A percentile compares a stretch with the other conserved stretches of the same genome.
Evolutionary conservation across 2,113 vertebrate species (phyloP).

Genomic region (Leucopsar rothschildi): DNA sequence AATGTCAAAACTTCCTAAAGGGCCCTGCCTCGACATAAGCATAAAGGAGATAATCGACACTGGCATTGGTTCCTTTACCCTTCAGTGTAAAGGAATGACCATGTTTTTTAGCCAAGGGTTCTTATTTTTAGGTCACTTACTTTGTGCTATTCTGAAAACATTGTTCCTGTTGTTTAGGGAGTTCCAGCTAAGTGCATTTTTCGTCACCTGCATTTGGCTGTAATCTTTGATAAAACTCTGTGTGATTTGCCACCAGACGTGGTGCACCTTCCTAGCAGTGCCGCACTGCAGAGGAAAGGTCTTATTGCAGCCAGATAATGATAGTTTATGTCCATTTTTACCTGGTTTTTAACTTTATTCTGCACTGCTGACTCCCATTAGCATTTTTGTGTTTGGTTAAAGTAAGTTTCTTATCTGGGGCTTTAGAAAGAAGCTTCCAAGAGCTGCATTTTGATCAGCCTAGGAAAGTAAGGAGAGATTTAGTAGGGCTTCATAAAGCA

Average conservation of each 20-base stretch:
- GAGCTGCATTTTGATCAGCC: neutral
- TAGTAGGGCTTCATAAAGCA: neutral
- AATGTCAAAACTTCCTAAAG: neutral
- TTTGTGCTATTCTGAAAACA: neutral
- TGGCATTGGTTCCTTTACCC: neutral
- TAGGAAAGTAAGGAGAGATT: neutral
- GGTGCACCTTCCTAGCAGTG: neutral
- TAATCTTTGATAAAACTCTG: neutral
- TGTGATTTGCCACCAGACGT: neutral
- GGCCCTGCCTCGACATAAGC: neutral
- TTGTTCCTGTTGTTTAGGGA: neutral
- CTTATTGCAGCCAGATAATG: neutral
- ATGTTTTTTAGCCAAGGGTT: neutral
- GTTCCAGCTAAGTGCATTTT: neutral
- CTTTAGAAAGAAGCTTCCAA: neutral
- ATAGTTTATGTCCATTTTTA: neutral
- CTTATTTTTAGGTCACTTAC: neutral
- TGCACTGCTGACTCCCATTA: neutral
- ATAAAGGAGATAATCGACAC: neutral
- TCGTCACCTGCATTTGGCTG: neutral
- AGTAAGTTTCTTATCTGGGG: neutral
- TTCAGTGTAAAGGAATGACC: neutral
- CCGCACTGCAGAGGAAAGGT: neutral
- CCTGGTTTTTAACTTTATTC: neutral
- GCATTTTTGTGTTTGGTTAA: neutral